Evolutionary conservation across 2,888 invertebrate genomes (phyloP), one percentile per base, ranked within the genome.

Genomic region (Operophtera brumata): DNA sequence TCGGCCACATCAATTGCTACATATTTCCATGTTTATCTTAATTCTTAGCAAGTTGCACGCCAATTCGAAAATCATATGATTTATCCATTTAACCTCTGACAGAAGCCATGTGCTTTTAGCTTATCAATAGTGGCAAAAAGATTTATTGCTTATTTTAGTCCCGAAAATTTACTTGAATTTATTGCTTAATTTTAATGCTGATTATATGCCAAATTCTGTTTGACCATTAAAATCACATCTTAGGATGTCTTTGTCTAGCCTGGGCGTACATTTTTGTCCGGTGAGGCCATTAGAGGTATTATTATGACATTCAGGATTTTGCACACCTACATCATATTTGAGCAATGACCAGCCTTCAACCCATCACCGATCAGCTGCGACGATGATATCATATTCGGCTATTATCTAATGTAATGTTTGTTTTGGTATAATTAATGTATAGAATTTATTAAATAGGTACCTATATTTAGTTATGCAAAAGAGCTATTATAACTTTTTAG

Each of bases 291-390:
- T 68, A 65, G 67, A 72, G 73, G 77, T 72, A 44, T 48, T 72
- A 44, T 48, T 52, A 51, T 56, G 59, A 54, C 54, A 47, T 45
- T 55, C 48, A 64, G 59, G 52, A 65, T 69, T 62, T 66, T 66
- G 66, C 64, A 72, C 77, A 78, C 77, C 78, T 80, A 80, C 74
- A 69, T 64, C 59, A 67, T 61, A 61, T 65, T 63, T 67, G 66
- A 67, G 53, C 65, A 70, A 72, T 80, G 85, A 84, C 84, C 84
- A 85, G 77, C 88, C 88, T 88, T 87, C 86, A 87, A 86, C 85
- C 67, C 54, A 41, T 51, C 54, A 54, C 54, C 65, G 73, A 84
- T 82, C 87, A 87, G 86, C 87, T 86, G 86, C 71, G 79, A 66
- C 65, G 66, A 65, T 88, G 88, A 88, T 84, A 80, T 88, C 87